These are phyloP conservation scores for Phalacrocorax brasilianus DNA, from an alignment of 2,113 vertebrate genomes.

Conservation along the genomic window DNA sequence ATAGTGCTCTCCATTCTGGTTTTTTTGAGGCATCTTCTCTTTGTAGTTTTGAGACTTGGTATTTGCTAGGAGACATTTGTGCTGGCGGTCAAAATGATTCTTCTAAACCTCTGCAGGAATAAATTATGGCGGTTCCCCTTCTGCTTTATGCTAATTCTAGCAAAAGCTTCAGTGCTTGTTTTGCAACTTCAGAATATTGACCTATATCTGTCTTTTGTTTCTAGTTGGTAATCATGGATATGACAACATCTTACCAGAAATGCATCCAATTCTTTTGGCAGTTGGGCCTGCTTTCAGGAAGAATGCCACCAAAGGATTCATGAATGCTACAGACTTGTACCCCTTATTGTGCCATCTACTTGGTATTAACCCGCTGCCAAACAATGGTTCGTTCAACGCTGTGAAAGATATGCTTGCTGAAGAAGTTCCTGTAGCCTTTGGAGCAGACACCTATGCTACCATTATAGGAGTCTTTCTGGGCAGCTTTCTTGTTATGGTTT, in stretches of 20 bases:
- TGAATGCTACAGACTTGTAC: conserved; percentile 88
- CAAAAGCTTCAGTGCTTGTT: not conserved
- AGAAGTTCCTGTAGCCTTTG: not conserved
- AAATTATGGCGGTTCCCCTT: not conserved
- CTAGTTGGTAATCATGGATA: conserved; percentile 93
- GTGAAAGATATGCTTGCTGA: conserved; percentile 81
- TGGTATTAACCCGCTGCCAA: conserved; percentile 75
- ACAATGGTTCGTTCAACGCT: conserved; percentile 84
- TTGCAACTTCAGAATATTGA: not conserved
- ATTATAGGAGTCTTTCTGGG: conserved; percentile 80
- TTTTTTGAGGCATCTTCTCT: not conserved
- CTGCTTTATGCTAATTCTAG: not conserved
- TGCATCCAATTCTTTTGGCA: conserved; percentile 90
- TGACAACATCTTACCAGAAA: conserved; percentile 85
- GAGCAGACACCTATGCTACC: conserved; percentile 70
- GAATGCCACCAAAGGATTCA: conserved; percentile 77
- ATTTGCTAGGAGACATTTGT: not conserved
- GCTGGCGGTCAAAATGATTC: not conserved
- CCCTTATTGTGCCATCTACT: conserved; percentile 89
- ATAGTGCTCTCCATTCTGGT: not conserved
- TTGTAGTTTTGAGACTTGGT: not conserved
- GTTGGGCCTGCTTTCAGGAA: conserved; percentile 87
- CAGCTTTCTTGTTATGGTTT: conserved; percentile 79
- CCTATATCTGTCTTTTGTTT: conserved; percentile 48
- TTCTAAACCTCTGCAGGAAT: not conserved